Percentiles rank a stretch among this genome's conserved stretches.
Conservation (phyloP, 2,113 vertebrate genomes). For the Cathartes aura region DNA sequence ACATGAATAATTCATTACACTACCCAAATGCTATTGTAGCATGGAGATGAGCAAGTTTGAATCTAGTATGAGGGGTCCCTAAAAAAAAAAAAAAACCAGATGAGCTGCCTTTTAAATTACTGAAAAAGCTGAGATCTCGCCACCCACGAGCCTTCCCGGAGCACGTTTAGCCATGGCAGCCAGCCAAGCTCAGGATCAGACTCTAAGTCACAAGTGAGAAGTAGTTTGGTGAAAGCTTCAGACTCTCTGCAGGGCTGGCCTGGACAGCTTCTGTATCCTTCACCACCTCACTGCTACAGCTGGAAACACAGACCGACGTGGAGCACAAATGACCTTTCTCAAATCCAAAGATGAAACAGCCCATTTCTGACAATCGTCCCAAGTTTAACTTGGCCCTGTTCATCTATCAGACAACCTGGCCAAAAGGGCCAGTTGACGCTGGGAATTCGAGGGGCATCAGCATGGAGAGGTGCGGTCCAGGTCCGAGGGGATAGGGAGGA, state of each 20-base stretch:
- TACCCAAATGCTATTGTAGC: background rate
- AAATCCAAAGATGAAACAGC: background rate
- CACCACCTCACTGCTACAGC: rapidly evolving
- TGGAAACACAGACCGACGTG: background rate
- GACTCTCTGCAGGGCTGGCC: background rate
- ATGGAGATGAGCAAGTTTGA: background rate
- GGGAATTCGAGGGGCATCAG: rapidly evolving
- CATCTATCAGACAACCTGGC: background rate
- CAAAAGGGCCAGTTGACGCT: rapidly evolving
- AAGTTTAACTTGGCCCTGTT: too few relatives aligned
- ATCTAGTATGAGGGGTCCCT: background rate
- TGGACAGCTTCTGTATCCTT: rapidly evolving
- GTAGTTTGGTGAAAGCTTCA: rapidly evolving
- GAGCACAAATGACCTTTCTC: background rate
- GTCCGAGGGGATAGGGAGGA: background rate
- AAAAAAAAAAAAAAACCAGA: background rate
- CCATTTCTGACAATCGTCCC: background rate
- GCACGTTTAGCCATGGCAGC: rapidly evolving
- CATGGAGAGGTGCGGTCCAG: rapidly evolving
- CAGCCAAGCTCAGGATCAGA: background rate
- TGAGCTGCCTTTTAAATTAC: background rate
- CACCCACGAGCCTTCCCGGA: rapidly evolving
- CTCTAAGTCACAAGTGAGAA: too few relatives aligned
- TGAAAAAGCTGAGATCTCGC: background rate
- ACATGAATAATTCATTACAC: background rate